Evolutionary conservation across 2,797 vertebrate genomes (phyloP), one percentile per base, ranked within the genome.

Genomic region (Sciurus vulgaris): DNA sequence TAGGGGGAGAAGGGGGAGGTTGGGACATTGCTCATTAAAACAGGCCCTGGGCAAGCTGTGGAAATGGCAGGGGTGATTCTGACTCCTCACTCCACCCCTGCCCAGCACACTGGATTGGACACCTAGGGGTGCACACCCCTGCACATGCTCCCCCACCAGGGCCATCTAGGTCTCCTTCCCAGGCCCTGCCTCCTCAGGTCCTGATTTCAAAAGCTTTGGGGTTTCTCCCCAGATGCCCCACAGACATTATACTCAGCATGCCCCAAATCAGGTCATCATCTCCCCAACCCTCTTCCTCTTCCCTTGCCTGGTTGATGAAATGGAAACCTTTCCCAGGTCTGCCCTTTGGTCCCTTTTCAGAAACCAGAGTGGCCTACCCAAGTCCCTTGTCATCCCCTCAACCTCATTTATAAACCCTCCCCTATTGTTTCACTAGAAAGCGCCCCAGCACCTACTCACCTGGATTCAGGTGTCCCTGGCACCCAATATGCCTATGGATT

Each of bases 21-120:
- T 73, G 78, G 83, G 79, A 41, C 77, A 79, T 13, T 86, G 86
- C 95, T 95, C 91, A 13, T 93, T 91, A 72, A 79, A 90, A 93
- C 63, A 91, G 89, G 74, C 90, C 54, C 76, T 65, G 51, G 20
- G 33, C 14, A 44, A 83, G 54, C 26, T 24, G 59, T 92, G 91
- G 69, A 91, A 89, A 91, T 17, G 61, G 12, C 85, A 38, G 61
- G n/a, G 7, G 59, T 26, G 94, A 83, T 33, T 44, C 70, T 28
- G n/a, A 67, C 47, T 24, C 59, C 69, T 81, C 15, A 35, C 26
- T 38, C 6, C 5, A 15, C 38, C 33, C 83, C 1, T 33, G 20
- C 49, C 49, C 49, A 4, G 56, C 61, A 33, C 6, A 3, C 67
- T 41, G 44, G 14, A 2, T 3, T 10, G 69, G 30, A 17, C 65